These are phyloP conservation scores for Ceyx cyanopectus DNA, from an alignment of 2,113 vertebrate genomes.

Conservation along the genomic window DNA sequence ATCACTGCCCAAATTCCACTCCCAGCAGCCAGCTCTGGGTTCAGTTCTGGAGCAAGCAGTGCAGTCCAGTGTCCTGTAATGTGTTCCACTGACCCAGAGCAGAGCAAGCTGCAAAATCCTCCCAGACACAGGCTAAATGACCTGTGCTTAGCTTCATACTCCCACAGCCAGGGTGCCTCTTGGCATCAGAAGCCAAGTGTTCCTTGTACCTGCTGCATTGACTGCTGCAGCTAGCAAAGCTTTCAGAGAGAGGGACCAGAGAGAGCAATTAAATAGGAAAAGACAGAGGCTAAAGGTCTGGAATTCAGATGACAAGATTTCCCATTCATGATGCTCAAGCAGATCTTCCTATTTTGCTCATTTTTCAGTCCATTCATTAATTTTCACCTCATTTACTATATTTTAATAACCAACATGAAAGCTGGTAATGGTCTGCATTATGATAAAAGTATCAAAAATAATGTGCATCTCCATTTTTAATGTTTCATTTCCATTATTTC, in stretches of 20 bases:
- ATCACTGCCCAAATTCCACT: not conserved
- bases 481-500: not conserved
- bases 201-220: not conserved
- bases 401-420: not conserved
- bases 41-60: not conserved
- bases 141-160: not conserved
- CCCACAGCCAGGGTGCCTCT: not conserved
- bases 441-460: not conserved
- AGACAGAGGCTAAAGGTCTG: not conserved
- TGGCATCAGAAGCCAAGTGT: not conserved
- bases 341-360: not conserved
- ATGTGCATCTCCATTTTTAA: not conserved
- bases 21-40: not conserved
- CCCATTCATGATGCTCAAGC: not conserved
- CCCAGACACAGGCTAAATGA: not conserved
- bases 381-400: not conserved
- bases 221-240: not conserved
- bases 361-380: not conserved
- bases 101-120: not conserved
- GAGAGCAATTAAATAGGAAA: not conserved
- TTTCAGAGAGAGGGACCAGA: not conserved
- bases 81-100: not conserved
- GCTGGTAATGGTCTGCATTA: not conserved
- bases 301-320: accelerated
- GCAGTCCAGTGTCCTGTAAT: not conserved